phyloP scores from a whole-genome alignment of 2,797 vertebrate genomes.

The Artibeus lituratus region DNA sequence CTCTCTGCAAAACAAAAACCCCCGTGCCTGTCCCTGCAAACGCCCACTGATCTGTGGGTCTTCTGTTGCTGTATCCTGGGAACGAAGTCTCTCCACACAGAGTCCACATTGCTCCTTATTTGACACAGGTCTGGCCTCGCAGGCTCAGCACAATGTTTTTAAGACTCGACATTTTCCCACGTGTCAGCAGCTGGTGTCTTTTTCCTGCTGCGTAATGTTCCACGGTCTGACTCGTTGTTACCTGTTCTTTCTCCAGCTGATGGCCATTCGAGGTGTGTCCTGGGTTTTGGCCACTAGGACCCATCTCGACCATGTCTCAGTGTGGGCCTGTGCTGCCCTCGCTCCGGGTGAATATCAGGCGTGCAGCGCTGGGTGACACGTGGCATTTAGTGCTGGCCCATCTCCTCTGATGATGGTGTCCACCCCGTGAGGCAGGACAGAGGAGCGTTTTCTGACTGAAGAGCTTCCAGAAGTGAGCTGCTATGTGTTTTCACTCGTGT shows the following conservation, averaged over 20 bases:
- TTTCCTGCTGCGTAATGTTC: neutral
- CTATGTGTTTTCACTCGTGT: neutral
- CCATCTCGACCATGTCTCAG: neutral
- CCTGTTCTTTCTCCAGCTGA: neutral
- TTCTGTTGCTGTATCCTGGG: neutral
- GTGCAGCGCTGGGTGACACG: accelerated
- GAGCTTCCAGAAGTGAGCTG: neutral
- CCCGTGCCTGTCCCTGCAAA: no score
- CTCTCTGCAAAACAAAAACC: neutral
- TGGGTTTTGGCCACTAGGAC: neutral
- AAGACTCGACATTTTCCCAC: neutral
- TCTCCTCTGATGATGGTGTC: neutral
- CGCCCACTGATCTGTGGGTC: accelerated
- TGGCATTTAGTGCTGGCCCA: neutral
- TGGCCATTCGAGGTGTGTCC: neutral
- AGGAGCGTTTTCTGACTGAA: neutral
- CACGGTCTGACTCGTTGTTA: neutral
- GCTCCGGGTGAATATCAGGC: neutral
- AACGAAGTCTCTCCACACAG: neutral
- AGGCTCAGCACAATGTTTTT: neutral
- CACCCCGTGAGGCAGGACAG: neutral
- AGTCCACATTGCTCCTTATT: neutral
- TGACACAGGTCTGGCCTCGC: neutral
- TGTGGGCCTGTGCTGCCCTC: neutral
- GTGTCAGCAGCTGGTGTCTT: neutral